Conservation (phyloP, 1,140 invertebrate species). For the Maconellicoccus hirsutus region DNA sequence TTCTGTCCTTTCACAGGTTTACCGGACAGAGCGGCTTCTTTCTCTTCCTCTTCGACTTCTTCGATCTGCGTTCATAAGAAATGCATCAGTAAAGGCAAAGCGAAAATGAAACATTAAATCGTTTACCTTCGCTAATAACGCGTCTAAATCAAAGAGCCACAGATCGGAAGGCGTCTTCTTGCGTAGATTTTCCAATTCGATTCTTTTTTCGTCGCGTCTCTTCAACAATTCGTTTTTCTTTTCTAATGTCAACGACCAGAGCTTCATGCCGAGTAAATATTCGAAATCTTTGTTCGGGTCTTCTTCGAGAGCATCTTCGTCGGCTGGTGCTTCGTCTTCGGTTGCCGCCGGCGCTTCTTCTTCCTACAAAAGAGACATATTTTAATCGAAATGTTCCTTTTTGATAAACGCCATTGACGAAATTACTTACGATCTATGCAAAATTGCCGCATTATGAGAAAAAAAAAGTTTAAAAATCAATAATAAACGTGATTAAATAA, state of each 20-base stretch:
- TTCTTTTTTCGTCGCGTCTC: constrained; percentile 67
- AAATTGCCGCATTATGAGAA: too few relatives aligned
- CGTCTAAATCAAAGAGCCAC: constrained; percentile 82
- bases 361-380: not conserved
- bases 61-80: constrained; percentile 37
- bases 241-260: constrained; percentile 89
- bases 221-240: constrained; percentile 84
- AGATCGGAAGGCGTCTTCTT: constrained; percentile 62
- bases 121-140: constrained; percentile 50
- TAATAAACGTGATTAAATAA: not conserved
- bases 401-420: too few relatives aligned
- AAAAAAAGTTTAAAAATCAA: not conserved
- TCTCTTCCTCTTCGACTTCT: constrained; percentile 55
- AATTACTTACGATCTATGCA: not conserved
- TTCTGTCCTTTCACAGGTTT: constrained; percentile 36
- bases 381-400: too few relatives aligned
- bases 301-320: constrained; percentile 32
- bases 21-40: constrained; percentile 39
- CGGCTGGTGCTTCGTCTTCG: constrained; percentile 30
- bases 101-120: too few relatives aligned
- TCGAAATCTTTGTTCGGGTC: constrained; percentile 39
- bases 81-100: not conserved
- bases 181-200: constrained; percentile 56
- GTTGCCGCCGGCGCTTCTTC: constrained; percentile 25
- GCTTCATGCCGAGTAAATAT: constrained; percentile 86